Conservation (phyloP, 2,113 vertebrate genomes). For the Sula dactylatra region DNA sequence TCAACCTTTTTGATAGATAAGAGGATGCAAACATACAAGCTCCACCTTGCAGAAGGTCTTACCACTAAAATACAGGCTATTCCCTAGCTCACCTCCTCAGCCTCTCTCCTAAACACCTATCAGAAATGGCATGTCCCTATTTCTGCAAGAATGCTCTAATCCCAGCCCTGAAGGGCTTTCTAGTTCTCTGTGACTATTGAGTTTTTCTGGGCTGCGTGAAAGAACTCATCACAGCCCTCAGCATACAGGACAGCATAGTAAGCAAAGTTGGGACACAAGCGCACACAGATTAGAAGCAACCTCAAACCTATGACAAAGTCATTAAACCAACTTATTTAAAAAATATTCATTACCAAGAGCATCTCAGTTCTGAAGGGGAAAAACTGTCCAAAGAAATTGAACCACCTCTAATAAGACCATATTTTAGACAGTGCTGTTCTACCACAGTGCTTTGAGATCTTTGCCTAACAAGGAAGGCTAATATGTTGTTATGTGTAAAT, state of each 20-base stretch:
- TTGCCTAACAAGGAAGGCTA: neutral
- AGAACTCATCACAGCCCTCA: neutral
- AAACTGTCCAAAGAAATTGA: neutral
- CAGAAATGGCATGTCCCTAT: neutral
- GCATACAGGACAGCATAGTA: neutral
- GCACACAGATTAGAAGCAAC: neutral
- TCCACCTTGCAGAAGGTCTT: neutral
- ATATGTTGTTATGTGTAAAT: neutral
- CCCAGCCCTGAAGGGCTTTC: neutral
- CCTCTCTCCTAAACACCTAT: neutral
- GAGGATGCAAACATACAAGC: neutral
- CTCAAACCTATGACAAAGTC: neutral
- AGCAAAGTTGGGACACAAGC: accelerated
- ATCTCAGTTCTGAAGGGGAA: neutral
- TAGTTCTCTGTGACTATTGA: neutral
- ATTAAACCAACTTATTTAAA: neutral
- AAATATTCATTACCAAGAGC: neutral
- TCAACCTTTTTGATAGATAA: neutral
- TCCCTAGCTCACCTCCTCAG: neutral
- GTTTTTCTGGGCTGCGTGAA: neutral
- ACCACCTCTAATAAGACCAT: neutral
- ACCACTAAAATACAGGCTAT: neutral
- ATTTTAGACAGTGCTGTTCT: neutral
- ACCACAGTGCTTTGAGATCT: neutral
- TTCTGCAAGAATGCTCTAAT: neutral